These are phyloP conservation scores for Drosophila meridiana DNA, from an alignment of 2,888 invertebrate species.

Conservation along the genomic window DNA sequence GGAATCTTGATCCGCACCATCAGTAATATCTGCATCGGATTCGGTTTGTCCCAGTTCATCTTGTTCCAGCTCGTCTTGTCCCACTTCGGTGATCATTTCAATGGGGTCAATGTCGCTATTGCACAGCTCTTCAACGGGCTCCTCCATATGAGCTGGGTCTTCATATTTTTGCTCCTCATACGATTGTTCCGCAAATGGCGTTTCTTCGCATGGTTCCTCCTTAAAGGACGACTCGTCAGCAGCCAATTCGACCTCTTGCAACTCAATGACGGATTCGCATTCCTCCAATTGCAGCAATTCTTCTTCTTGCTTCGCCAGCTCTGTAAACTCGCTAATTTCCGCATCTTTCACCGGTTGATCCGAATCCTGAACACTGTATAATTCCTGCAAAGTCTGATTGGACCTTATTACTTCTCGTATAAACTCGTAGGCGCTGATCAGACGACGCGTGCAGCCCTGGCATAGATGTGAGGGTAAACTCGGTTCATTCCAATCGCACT, in stretches of 20 bases:
- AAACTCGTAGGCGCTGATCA: slow-evolving; percentile 80
- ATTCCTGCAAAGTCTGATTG: slow-evolving; percentile 60
- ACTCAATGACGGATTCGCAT: slow-evolving; percentile 34
- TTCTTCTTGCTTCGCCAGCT: slow-evolving; percentile 10
- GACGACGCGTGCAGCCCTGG: slow-evolving; percentile 71
- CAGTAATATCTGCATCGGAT: slow-evolving; percentile 15
- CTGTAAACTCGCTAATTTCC: slow-evolving; percentile 9
- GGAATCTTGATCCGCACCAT: slow-evolving; percentile 1
- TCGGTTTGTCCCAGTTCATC: slow-evolving; percentile 14
- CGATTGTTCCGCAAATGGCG: not conserved
- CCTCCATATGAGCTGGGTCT: not conserved
- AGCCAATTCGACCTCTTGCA: slow-evolving; percentile 23
- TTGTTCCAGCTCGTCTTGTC: slow-evolving; percentile 1
- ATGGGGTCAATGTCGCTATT: slow-evolving; percentile 3
- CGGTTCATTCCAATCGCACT: slow-evolving; percentile 64
- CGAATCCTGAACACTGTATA: slow-evolving; percentile 18
- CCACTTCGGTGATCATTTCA: slow-evolving; percentile 10
- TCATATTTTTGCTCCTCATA: not conserved
- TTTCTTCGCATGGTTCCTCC: not conserved
- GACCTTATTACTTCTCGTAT: slow-evolving; percentile 75
- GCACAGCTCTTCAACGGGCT: not conserved
- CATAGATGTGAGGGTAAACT: slow-evolving; percentile 74
- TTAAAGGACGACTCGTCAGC: not conserved
- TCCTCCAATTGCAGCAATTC: slow-evolving; percentile 24
- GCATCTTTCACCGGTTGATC: slow-evolving; percentile 15